Percentiles rank a stretch among this genome's conserved stretches.
Evolutionary conservation across 1,140 invertebrate species (phyloP).

Genomic region (Globodera rostochiensis): DNA sequence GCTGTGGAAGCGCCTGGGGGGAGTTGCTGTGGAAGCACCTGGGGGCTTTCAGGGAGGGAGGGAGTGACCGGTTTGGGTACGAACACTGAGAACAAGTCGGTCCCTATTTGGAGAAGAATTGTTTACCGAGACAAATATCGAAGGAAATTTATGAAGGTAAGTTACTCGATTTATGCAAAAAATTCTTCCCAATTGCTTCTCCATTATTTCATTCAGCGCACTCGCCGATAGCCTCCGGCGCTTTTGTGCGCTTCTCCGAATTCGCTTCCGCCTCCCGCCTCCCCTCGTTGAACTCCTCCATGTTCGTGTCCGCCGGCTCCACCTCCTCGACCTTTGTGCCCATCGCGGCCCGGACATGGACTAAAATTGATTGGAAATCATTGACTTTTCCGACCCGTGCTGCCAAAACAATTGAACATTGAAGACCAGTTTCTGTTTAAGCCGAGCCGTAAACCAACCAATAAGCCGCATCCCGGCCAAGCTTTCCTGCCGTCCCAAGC

Average conservation of each 20-base stretch:
- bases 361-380: neutral
- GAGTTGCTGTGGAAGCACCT: too few species aligned
- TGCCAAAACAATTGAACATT: neutral
- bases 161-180: too few species aligned
- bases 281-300: neutral
- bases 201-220: neutral
- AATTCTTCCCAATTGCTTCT: neutral
- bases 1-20: too few species aligned
- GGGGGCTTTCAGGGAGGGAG: too few species aligned
- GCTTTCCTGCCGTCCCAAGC: constrained; percentile 9
- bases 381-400: too few species aligned
- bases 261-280: neutral
- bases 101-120: too few species aligned
- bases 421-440: too few species aligned
- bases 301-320: neutral
- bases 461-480: constrained; percentile 9
- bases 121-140: too few species aligned
- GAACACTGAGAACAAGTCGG: too few species aligned
- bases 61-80: too few species aligned
- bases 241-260: neutral
- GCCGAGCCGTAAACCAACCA: neutral
- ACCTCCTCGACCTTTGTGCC: constrained; percentile 1
- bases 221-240: neutral
- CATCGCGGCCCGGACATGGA: constrained; percentile 1
- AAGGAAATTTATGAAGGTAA: too few species aligned